Base-by-base conservation (phyloP, 2,113 vertebrate species). In the Mobula hypostoma region DNA sequence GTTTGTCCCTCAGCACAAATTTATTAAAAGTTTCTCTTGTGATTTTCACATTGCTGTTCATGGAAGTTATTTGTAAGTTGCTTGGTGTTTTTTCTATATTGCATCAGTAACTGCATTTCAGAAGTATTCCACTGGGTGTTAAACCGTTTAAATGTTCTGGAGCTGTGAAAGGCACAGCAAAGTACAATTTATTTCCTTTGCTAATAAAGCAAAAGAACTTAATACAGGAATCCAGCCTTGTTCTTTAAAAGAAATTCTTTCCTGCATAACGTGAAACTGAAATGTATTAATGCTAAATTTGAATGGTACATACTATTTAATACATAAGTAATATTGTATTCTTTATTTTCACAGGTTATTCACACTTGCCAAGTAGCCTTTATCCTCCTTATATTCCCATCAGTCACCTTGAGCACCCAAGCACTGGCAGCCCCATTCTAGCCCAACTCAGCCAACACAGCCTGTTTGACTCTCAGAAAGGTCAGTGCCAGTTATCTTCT, bases 381-480 rank as follows among this genome's bases (percentile, higher is more conserved):
- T 99, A 98, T 96, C 97, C 98, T 1, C 96, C 96, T 1, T 99
- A 98, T 97, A 97, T 99, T 97, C 98, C 98, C 94, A 95, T 99
- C 96, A 98, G 98, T 93, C 98, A 98, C 96, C 97, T 99, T 12
- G 98, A 99, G 77, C 97, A 98, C 94, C 97, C 97, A 94, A 95
- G 95, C 66, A 96, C 96, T 0, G 95, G 97, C 95, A 97, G 96
- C 94, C 97, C 97, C 14, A 96, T 98, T 94, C 96, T 98, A 94
- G 96, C 97, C 82, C 97, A 98, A 94, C 97, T 99, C 95, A 96
- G 98, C 74, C 98, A 98, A 95, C 98, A 98, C 95, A 97, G 97
- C 94, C 97, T 99, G 95, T 99, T 98, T 0, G 98, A 99, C 94
- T 96, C 98, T 0, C 98, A 98, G 95, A 99, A 99, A 99, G 99